Conservation (phyloP, 2,113 vertebrate genomes). For the Tetraodon nigroviridis region DNA sequence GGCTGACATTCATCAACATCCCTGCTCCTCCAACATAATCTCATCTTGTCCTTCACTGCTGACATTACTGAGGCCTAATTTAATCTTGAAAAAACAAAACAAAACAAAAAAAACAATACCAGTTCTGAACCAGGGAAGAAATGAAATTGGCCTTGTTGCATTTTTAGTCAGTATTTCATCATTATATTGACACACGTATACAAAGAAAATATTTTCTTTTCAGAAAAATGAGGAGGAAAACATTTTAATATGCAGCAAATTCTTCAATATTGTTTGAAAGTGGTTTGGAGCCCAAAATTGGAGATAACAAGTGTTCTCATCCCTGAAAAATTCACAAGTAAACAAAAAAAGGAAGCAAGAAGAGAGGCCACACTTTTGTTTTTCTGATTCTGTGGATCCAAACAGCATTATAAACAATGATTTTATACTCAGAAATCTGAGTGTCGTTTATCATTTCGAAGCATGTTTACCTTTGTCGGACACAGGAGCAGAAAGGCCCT, state of each 20-base stretch:
- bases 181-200: neutral
- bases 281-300: no score
- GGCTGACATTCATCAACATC: constrained; percentile 53
- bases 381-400: no score
- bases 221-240: no score
- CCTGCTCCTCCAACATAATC: constrained; percentile 64
- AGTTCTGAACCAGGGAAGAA: no score
- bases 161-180: neutral
- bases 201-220: no score
- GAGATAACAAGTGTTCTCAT: no score
- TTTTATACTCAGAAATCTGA: neutral
- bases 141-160: constrained; percentile 5
- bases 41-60: constrained; percentile 60
- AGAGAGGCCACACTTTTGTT: no score
- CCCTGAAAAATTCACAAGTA: no score
- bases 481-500: constrained; percentile 14
- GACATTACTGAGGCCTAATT: constrained; percentile 55
- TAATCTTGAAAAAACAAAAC: constrained; percentile 39
- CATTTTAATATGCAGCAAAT: no score
- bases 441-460: neutral
- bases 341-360: no score
- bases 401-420: no score
- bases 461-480: neutral
- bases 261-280: no score
- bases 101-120: constrained; percentile 5